Base-by-base conservation (phyloP, 2,888 invertebrate genomes). In the Mythimna pallens region DNA sequence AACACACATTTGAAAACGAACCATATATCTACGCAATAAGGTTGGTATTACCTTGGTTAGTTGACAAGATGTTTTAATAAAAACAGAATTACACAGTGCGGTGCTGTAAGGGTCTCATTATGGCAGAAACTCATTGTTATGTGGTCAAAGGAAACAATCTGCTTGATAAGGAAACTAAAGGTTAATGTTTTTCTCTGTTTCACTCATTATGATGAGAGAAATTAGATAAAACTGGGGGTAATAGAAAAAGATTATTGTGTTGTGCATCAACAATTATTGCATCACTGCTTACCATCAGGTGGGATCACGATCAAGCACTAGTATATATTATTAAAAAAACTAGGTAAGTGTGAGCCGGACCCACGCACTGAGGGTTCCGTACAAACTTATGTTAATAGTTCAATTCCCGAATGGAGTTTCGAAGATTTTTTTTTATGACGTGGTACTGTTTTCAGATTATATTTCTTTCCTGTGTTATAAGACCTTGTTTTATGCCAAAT, bases 31-130 rank as follows among this genome's bases (percentile, higher is more conserved):
- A 1, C 1, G 0, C 3, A 0, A 0, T 40, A 72, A 20, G 10
- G 78, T 72, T 22, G 3, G 17, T 30, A 55, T 73, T 22, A 5
- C 20, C 7, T 6, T 22, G 20, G 0, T 9, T 2, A 1, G 20
- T 17, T 43, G 17, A 50, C 9, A 72, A 71, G 63, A 82, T 69
- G 70, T 72, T 84, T 76, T 85, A 83, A 85, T 85, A 85, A 85
- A 85, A 83, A 80, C 71, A 66, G 52, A 82, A 82, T 83, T 85
- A 77, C 74, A 73, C 72, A 78, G 58, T 68, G 67, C 22, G 25
- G 55, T 52, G 47, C 61, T 69, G 50, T 72, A 82, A 79, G 73
- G 70, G 70, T 63, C 67, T 85, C 80, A 79, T 80, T 79, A 76
- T 70, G 66, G 20, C n/a, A 22, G 65, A 73, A 66, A 73, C 69